phyloP scores from a whole-genome alignment of 2,888 invertebrate species.

The Mesopsocus fuscifrons region DNA sequence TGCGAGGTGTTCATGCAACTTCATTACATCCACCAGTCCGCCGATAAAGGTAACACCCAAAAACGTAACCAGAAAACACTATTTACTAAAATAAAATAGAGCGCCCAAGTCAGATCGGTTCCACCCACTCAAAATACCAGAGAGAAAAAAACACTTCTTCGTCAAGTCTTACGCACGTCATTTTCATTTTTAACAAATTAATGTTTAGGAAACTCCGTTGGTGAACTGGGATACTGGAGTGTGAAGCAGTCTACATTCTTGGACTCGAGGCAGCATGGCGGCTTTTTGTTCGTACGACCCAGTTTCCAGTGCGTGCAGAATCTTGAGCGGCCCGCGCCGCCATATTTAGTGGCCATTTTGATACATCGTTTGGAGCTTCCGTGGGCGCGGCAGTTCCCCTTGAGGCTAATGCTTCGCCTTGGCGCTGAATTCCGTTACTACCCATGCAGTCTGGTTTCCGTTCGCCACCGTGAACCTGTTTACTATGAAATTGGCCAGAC shows the following conservation, averaged over 20 bases:
- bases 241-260: constrained; percentile 39
- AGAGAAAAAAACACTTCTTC: not conserved
- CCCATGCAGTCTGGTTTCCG: constrained; percentile 63
- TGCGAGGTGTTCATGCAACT: constrained; percentile 57
- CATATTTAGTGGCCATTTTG: constrained; percentile 57
- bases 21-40: constrained; percentile 48
- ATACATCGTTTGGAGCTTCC: constrained; percentile 64
- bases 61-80: too few species aligned
- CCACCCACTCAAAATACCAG: not conserved
- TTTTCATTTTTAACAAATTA: constrained; percentile 2
- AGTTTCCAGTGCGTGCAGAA: constrained; percentile 66
- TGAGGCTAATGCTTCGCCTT: constrained; percentile 52
- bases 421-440: constrained; percentile 76
- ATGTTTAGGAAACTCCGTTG: constrained; percentile 40
- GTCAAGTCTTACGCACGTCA: too few species aligned
- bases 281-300: constrained; percentile 62
- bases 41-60: constrained; percentile 31
- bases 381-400: constrained; percentile 63
- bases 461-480: constrained; percentile 54
- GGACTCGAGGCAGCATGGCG: constrained; percentile 53
- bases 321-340: constrained; percentile 47
- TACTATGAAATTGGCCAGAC: constrained; percentile 76
- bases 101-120: not conserved
- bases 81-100: too few species aligned
- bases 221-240: constrained; percentile 47